A percentile compares a stretch with the other conserved stretches of the same genome.
Conservation (phyloP, 2,797 vertebrate species). For the Lepidocolaptes lacrymiger region DNA sequence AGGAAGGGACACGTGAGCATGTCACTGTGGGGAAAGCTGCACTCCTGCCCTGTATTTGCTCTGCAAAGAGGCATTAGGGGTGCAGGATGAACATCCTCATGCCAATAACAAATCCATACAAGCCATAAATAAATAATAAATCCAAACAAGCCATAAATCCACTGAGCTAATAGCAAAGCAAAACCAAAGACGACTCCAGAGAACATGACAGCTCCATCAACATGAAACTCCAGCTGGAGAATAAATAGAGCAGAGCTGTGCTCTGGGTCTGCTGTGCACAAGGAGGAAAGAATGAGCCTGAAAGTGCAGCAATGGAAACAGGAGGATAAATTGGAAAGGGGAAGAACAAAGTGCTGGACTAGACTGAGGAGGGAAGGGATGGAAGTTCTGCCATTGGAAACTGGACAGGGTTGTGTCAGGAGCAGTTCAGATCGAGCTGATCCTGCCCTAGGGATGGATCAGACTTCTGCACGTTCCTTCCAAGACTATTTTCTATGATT, state of each 20-base stretch:
- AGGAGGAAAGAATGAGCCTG: background rate
- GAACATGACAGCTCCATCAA: background rate
- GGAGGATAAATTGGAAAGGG: background rate
- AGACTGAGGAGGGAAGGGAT: background rate
- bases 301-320: background rate
- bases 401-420: background rate
- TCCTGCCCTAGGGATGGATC: background rate
- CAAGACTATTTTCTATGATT: background rate
- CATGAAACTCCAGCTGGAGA: background rate
- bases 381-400: background rate
- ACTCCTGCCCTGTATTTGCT: background rate
- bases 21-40: background rate
- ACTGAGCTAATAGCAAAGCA: accelerated
- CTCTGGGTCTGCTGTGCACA: background rate
- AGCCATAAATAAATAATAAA: background rate
- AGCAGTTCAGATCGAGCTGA: background rate
- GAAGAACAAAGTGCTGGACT: background rate
- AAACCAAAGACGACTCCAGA: background rate
- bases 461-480: background rate
- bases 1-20: background rate
- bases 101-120: background rate
- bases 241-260: background rate
- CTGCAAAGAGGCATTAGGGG: background rate
- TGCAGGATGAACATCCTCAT: background rate
- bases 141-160: background rate